A percentile compares a stretch with the other conserved stretches of the same genome.
These are phyloP conservation scores for Pyrrhosoma nymphula DNA, from an alignment of 2,888 invertebrate genomes.

Conservation along the genomic window DNA sequence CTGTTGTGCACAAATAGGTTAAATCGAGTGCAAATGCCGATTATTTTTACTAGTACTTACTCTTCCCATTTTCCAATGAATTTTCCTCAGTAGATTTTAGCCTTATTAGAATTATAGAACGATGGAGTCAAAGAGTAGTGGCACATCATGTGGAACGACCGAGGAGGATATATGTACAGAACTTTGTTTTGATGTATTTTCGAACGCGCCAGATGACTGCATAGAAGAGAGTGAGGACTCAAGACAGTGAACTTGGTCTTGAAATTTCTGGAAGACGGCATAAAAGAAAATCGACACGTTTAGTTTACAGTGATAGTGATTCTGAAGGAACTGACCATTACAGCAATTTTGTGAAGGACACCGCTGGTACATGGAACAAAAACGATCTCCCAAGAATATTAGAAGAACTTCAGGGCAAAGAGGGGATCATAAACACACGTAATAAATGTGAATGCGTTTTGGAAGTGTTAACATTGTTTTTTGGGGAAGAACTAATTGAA, in stretches of 20 bases:
- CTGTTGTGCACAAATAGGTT: not conserved
- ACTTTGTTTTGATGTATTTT: too few relatives aligned
- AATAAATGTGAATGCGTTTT: not conserved
- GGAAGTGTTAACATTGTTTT: slow-evolving; percentile 18
- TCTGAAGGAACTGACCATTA: not conserved
- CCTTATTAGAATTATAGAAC: not conserved
- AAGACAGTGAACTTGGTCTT: slow-evolving; percentile 3
- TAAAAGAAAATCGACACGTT: not conserved
- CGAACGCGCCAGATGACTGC: too few relatives aligned
- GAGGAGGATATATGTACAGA: not conserved
- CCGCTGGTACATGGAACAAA: not conserved
- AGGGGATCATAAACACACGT: not conserved
- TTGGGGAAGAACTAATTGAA: slow-evolving; percentile 2
- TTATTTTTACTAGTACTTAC: not conserved
- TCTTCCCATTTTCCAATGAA: not conserved
- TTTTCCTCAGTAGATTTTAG: not conserved
- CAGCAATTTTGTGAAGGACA: not conserved
- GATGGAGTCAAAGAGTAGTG: slow-evolving; percentile 23
- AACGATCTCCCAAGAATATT: not conserved
- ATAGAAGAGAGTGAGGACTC: not conserved
- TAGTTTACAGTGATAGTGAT: slow-evolving; percentile 19
- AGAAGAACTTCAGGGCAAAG: not conserved
- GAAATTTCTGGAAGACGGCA: not conserved
- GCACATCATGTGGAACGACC: slow-evolving; percentile 24
- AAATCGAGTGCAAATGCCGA: not conserved